Evolutionary conservation across 2,888 invertebrate species (phyloP).

Genomic region (Molorchus minor): DNA sequence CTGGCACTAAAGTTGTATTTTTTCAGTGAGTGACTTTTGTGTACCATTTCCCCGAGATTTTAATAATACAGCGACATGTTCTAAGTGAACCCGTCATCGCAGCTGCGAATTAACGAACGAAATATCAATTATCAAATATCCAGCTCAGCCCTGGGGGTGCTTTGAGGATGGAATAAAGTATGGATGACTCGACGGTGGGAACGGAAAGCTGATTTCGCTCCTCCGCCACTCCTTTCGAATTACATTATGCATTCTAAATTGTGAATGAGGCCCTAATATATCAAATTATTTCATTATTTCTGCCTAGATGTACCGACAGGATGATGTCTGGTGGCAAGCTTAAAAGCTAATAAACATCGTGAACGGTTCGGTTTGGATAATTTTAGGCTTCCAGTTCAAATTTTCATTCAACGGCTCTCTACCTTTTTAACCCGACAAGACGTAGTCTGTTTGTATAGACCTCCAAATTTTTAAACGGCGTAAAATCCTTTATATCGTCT

Average conservation of each 20-base stretch:
- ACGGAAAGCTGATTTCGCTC: constrained; percentile 41
- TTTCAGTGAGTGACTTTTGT: no score
- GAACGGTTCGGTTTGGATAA: no score
- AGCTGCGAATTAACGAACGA: constrained; percentile 57
- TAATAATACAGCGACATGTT: constrained; percentile 41
- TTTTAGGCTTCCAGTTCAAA: no score
- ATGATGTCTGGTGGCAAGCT: constrained; percentile 19
- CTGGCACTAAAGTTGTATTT: no score
- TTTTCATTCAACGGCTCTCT: no score
- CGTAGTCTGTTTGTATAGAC: no score
- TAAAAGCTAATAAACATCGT: not conserved
- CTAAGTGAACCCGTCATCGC: constrained; percentile 52
- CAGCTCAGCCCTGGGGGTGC: constrained; percentile 44
- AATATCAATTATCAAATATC: constrained; percentile 60
- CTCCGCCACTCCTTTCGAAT: constrained; percentile 36
- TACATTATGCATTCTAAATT: constrained; percentile 41
- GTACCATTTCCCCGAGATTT: constrained; percentile 10
- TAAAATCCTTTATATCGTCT: no score
- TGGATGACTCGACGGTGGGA: constrained; percentile 33
- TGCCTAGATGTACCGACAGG: constrained; percentile 30
- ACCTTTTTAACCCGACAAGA: no score
- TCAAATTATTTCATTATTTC: constrained; percentile 42
- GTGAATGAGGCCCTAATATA: constrained; percentile 39
- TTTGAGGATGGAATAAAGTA: constrained; percentile 28
- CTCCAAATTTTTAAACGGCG: no score